Evolutionary conservation across 2,113 vertebrate genomes (phyloP), one percentile per base, ranked within the genome.

Genomic region (Catagonus wagneri): DNA sequence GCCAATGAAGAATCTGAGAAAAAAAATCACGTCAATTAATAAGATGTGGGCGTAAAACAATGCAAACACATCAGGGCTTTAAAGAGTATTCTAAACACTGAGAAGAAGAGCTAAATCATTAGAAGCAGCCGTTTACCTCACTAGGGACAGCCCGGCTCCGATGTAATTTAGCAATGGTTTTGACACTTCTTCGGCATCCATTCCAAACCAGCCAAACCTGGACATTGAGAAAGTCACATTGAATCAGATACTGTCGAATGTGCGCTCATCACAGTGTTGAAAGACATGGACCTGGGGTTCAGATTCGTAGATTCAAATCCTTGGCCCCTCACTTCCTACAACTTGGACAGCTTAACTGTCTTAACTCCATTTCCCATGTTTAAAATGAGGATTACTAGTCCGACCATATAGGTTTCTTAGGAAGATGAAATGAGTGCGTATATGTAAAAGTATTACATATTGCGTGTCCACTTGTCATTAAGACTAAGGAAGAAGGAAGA

Each of bases 151-250:
- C 1, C 98, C 99, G 54, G 99, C 99, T 91, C 99, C 99, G 76
- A 98, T 95, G 69, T 99, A 99, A 97, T 99, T 99, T 80, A 99
- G 97, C 78, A 99, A 36, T 0, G 99, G 99, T 74, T 98, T 98
- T 71, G 98, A 96, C 14, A 99, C 99, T 3, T 99, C 98, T 98
- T 99, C 98, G 0, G 99, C 97, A 69, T 99, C 96, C 83, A 99
- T 98, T 92, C 99, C 99, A 98, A 99, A 99, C 99, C 99, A 99
- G 61, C 99, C 99, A 97, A 99, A 99, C 93, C 99, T 99, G 93
- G 75, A 97, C 98, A 96, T 34, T 71, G 39, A 97, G 93, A 96
- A 89, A 69, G n/a, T 34, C 56, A 50, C 27, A 83, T 23, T 19
- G 34, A 34, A 36, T 27, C 3, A 60, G 72, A 25, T n/a, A 29